Base-by-base conservation (phyloP, 2,113 vertebrate genomes). In the Caranx ignobilis region DNA sequence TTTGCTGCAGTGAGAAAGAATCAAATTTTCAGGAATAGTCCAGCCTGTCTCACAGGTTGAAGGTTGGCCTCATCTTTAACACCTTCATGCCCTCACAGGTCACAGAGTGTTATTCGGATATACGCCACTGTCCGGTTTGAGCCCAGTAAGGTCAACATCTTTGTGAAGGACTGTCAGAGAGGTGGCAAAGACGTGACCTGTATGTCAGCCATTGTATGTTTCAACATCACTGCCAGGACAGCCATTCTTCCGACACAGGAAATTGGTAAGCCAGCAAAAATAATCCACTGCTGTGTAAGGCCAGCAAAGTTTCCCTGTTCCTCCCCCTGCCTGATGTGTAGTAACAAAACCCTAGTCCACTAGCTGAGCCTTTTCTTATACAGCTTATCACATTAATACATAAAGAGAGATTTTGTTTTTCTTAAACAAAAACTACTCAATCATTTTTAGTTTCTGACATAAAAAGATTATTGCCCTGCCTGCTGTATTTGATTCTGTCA, bases 131-230 rank as follows among this genome's bases (percentile, higher is more conserved):
- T 98, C 76, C 93, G 85, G 83, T 99, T 99, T 0, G 96, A 99
- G 89, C 98, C 97, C 1, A 54, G 94, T 86, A 99, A 99, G 87
- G 94, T 99, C 93, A 99, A 99, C 94, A 96, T 98, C 92, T 99
- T 99, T 92, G 96, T 96, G 94, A 97, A 97, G 86, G 97, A 99
- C 94, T 99, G 98, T 90, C 93, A 85, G 84, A 91, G 97, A 69
- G 96, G 93, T 0, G 97, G 97, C 34, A 97, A 96, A 86, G 97
- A 99, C 0, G 97, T 97, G 88, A 97, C 97, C 76, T 99, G 98
- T 76, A 96, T 99, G 96, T 94, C 96, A 0, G 96, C 97, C 79
- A 96, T 96, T 13, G 82, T 97, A 77, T 99, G 98, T 90, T 96
- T 99, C 93, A 96, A 96, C 0, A 93, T 97, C 0, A 50, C 96